These are phyloP conservation scores for Epinephelus lanceolatus DNA, from an alignment of 2,113 vertebrate genomes.

Conservation along the genomic window DNA sequence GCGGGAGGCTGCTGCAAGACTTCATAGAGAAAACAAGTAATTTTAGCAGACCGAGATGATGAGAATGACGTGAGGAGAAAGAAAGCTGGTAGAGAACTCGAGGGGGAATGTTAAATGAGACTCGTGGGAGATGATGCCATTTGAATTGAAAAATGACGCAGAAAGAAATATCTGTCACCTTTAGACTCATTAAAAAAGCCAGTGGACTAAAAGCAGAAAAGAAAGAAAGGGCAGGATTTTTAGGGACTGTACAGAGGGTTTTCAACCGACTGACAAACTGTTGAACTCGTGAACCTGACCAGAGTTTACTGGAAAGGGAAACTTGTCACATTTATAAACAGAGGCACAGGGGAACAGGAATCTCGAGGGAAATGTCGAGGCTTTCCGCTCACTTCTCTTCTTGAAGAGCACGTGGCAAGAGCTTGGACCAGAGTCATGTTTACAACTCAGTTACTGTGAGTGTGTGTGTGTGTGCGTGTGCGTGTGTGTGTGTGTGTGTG, in stretches of 20 bases:
- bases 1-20: background rate
- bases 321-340: slow-evolving; percentile 23
- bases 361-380: slow-evolving; percentile 31
- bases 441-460: background rate
- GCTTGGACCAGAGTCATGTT: slow-evolving; percentile 29
- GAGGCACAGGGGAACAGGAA: background rate
- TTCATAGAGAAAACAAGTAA: background rate
- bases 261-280: slow-evolving; percentile 3
- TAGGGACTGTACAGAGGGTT: background rate
- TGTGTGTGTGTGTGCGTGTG: slow-evolving; percentile 22
- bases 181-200: background rate
- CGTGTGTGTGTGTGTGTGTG: slow-evolving; percentile 28
- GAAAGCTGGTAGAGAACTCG: background rate
- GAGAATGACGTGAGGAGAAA: background rate
- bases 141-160: slow-evolving; percentile 16
- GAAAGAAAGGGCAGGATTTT: background rate
- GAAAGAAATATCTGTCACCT: slow-evolving; percentile 6
- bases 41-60: background rate
- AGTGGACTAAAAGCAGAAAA: background rate
- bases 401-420: slow-evolving; percentile 17
- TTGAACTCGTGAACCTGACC: slow-evolving; percentile 24
- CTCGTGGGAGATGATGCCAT: background rate
- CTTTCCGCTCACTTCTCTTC: slow-evolving; percentile 21
- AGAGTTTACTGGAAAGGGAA: slow-evolving; percentile 14
- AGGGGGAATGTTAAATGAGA: slow-evolving; percentile 14